phyloP scores from a whole-genome alignment of 2,113 vertebrate species.

The Alexandromys fortis region DNA sequence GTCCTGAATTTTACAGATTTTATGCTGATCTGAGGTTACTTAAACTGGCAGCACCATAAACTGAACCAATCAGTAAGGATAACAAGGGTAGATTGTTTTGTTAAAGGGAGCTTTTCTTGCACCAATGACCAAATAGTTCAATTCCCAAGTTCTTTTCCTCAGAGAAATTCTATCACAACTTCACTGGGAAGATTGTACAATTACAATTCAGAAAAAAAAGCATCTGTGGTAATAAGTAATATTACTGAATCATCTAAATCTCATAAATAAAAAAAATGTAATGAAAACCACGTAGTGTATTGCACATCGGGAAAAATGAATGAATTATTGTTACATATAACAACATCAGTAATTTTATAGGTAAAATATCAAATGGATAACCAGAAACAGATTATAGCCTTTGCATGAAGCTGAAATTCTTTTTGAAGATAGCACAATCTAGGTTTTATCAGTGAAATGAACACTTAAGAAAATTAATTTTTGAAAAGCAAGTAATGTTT shows the following conservation, averaged over 20 bases:
- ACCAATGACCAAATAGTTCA: not conserved
- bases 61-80: not conserved
- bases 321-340: not conserved
- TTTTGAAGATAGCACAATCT: not conserved
- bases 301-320: not conserved
- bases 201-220: not conserved
- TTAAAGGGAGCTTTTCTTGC: not conserved
- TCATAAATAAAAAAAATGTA: not conserved
- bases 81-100: not conserved
- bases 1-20: not conserved
- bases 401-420: not conserved
- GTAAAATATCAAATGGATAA: not conserved
- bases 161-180: constrained; percentile 16
- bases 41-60: not conserved
- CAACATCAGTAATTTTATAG: not conserved
- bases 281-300: not conserved
- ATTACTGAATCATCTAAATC: not conserved
- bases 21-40: not conserved
- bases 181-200: not conserved
- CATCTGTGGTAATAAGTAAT: not conserved
- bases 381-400: not conserved
- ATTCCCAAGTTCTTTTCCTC: not conserved
- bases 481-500: not conserved
- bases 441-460: not conserved
- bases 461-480: not conserved